These are phyloP conservation scores for Xestobium rufovillosum DNA, from an alignment of 2,888 invertebrate genomes.

Conservation along the genomic window DNA sequence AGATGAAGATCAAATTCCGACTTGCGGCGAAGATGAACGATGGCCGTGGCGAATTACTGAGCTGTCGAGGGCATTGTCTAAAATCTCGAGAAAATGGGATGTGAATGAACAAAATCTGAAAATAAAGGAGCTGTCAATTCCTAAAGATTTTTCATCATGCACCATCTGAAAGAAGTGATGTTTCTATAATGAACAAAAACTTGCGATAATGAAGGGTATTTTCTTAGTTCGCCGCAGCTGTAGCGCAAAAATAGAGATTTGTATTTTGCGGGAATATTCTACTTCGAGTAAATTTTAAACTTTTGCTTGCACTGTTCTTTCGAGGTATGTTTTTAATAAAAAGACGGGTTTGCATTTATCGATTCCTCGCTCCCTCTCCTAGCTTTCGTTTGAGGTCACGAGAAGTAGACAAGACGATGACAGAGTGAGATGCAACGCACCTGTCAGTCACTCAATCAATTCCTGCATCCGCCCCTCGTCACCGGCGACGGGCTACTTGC, in stretches of 20 bases:
- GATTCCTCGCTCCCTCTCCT: no score
- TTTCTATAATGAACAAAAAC: slow-evolving; percentile 44
- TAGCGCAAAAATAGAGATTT: no score
- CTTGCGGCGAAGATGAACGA: slow-evolving; percentile 40
- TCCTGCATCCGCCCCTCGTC: slow-evolving; percentile 33
- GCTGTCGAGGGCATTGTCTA: slow-evolving; percentile 40
- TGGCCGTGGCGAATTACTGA: slow-evolving; percentile 39
- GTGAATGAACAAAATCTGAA: slow-evolving; percentile 43
- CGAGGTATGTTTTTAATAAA: no score
- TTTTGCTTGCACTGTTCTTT: no score
- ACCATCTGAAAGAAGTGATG: slow-evolving; percentile 41
- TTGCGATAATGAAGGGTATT: slow-evolving; percentile 42
- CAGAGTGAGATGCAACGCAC: no score
- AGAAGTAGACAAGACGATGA: no score
- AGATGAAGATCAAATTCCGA: slow-evolving; percentile 36
- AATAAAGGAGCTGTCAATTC: slow-evolving; percentile 45
- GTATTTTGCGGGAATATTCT: no score
- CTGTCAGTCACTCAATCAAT: slow-evolving; percentile 44
- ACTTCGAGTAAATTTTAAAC: no score
- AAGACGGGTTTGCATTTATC: no score
- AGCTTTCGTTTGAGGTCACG: no score
- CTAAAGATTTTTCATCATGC: slow-evolving; percentile 45
- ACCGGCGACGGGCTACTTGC: slow-evolving; percentile 36
- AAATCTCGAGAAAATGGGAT: slow-evolving; percentile 42
- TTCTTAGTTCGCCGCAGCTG: no score